Evolutionary conservation across 2,113 vertebrate species (phyloP), one percentile per base, ranked within the genome.

Genomic region (Sylvia atricapilla): DNA sequence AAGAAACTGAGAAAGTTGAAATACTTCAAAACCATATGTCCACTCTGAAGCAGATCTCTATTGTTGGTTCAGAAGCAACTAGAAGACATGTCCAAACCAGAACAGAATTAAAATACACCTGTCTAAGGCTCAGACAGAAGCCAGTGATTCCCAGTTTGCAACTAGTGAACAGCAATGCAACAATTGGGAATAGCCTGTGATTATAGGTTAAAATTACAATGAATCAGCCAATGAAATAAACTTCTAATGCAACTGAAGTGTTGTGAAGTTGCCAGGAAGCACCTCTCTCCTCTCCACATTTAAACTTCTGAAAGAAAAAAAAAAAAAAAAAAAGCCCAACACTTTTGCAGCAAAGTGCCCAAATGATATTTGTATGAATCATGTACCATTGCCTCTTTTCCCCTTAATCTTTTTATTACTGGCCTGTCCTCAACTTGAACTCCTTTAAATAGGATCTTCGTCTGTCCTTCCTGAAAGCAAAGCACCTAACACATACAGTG

Each of bases 391-490:
- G 11, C 25, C 78, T 73, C 76, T 86, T 93, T 83, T 70, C 43
- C 69, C 39, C 50, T 64, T 64, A 75, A 74, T 83, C 10, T 84
- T 83, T 84, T 88, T 74, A 80, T 72, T 60, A 41, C 53, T 60
- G 79, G 41, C 20, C 35, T 79, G 28, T 87, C 78, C 89, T 87
- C 83, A 47, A 37, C 53, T 76, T 89, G 70, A 94, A 91, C 46
- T 83, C 16, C 31, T 93, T 94, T 85, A 79, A 93, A 87, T 23
- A 83, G 13, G 31, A 82, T 85, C 64, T 89, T 87, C 13, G 0
- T 64, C 62, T 83, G 55, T 50, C 60, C 56, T 93, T 78, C 69
- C 64, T 85, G 63, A 95, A 87, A 93, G 82, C 33, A 90, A 90
- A 95, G 56, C 72, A 92, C 75, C 84, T 86, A 90, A 83, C 30